phyloP scores from a whole-genome alignment of 2,797 vertebrate species.

The Chiloscyllium punctatum region DNA sequence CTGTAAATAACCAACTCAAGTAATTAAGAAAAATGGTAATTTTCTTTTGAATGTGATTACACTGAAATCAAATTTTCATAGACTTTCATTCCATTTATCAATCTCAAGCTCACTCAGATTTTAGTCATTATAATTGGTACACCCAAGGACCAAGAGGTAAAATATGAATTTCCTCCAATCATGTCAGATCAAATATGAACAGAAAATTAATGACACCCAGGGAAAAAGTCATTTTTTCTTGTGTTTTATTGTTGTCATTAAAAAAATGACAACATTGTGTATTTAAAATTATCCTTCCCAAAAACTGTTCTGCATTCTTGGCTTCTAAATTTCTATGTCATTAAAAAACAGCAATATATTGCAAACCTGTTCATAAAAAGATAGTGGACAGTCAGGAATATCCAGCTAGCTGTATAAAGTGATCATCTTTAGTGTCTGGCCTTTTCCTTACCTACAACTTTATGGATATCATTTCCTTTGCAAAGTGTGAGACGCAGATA shows the following conservation, averaged over 20 bases:
- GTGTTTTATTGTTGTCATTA: neutral
- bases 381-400: neutral
- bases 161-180: neutral
- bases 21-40: neutral
- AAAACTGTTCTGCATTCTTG: neutral
- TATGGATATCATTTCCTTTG: neutral
- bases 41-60: neutral
- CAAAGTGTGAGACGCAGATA: neutral
- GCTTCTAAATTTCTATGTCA: neutral
- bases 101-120: neutral
- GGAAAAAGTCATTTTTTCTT: neutral
- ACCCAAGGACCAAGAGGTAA: neutral
- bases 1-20: neutral
- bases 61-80: neutral
- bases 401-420: neutral
- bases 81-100: neutral
- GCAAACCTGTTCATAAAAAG: slow-evolving; percentile 1
- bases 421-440: neutral
- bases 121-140: neutral
- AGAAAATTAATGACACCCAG: neutral
- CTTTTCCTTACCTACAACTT: neutral
- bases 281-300: neutral
- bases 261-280: neutral
- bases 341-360: neutral
- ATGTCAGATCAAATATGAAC: neutral